Conservation (phyloP, 35 echinoderm and acorn worm genomes). For the Eucidaris tribuloides region DNA sequence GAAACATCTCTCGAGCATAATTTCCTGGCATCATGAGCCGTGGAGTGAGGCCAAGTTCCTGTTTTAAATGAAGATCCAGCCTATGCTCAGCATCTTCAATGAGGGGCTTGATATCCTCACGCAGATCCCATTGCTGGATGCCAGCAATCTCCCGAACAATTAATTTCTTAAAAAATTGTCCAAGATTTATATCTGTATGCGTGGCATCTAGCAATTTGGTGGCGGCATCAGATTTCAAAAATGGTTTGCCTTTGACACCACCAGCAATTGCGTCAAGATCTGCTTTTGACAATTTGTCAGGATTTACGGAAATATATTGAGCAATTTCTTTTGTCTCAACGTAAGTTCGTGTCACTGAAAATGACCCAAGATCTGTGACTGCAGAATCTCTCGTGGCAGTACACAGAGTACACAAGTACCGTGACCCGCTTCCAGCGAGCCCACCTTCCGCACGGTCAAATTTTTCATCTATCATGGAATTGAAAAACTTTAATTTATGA, state of each 20-base stretch:
- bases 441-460: constrained; percentile 35
- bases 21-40: constrained; percentile 55
- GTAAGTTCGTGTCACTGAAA: neutral
- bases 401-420: constrained; percentile 47
- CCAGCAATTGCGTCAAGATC: neutral
- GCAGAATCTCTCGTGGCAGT: neutral
- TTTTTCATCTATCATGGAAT: constrained; percentile 58
- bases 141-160: constrained; percentile 32
- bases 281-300: constrained; percentile 3
- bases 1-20: constrained; percentile 13
- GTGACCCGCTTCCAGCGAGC: constrained; percentile 33
- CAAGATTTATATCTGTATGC: constrained; percentile 48
- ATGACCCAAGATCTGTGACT: neutral
- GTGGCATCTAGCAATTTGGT: constrained; percentile 33
- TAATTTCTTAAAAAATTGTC: constrained; percentile 39
- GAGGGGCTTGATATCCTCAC: constrained; percentile 8
- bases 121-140: constrained; percentile 7
- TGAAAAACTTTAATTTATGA: constrained; percentile 12
- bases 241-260: constrained; percentile 17
- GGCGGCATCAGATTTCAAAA: constrained; percentile 9
- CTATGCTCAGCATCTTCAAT: neutral
- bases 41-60: neutral
- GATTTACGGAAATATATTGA: constrained; percentile 20
- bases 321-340: neutral
- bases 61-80: neutral